phyloP scores from a whole-genome alignment of 1,140 invertebrate species.

The Papilio helenus region DNA sequence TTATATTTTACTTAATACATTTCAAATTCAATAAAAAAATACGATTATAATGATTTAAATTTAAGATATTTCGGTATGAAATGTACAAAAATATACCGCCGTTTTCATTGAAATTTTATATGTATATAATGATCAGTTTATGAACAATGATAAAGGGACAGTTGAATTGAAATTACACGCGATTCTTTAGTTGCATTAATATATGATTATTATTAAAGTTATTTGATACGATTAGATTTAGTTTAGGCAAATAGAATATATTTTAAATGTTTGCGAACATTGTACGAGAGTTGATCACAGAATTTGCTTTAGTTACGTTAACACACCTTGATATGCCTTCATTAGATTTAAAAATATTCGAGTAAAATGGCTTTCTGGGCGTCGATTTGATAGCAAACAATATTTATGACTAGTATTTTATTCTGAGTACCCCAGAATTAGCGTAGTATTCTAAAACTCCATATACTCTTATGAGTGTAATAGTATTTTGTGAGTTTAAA shows the following conservation, averaged over 20 bases:
- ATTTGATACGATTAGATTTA: conserved; percentile 71
- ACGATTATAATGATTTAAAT: not conserved
- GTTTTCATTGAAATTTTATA: conserved; percentile 64
- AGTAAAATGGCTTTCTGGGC: conserved; percentile 49
- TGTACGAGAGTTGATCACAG: conserved; percentile 59
- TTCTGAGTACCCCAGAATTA: conserved; percentile 18
- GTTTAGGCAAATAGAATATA: conserved; percentile 70
- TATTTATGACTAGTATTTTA: conserved; percentile 51
- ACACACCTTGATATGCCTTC: conserved; percentile 76
- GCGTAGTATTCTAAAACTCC: conserved; percentile 42
- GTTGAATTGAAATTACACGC: conserved; percentile 46
- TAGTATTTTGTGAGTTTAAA: conserved; percentile 49
- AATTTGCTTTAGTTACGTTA: conserved; percentile 64
- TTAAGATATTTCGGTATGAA: conserved; percentile 21
- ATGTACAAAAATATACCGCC: conserved; percentile 54
- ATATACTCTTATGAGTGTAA: conserved; percentile 54
- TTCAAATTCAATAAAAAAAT: not conserved
- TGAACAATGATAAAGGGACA: conserved; percentile 49
- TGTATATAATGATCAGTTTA: conserved; percentile 78
- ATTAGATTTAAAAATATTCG: conserved; percentile 64
- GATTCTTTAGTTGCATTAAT: conserved; percentile 44
- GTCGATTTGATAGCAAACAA: conserved; percentile 39
- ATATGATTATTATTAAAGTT: conserved; percentile 45
- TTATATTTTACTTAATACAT: conserved; percentile 5
- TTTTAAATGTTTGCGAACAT: conserved; percentile 66